A percentile compares a stretch with the other conserved stretches of the same genome.
Evolutionary conservation across 2,113 vertebrate genomes (phyloP).

Genomic region (Ciconia stormi): DNA sequence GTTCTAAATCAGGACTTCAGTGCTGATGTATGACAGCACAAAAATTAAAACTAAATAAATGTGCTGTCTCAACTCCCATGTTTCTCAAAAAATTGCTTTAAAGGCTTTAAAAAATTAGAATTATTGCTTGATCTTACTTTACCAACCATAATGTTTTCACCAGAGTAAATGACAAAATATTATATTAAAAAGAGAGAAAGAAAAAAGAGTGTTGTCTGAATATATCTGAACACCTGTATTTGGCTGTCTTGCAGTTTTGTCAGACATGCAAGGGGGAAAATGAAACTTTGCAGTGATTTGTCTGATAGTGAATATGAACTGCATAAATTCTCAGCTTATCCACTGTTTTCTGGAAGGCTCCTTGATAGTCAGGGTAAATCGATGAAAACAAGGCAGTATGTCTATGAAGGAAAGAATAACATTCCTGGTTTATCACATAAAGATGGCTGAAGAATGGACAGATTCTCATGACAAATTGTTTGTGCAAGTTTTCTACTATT

Average conservation of each 20-base stretch:
- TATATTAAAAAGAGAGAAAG: not conserved
- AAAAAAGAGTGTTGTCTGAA: slow-evolving; percentile 49
- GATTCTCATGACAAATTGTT: not conserved
- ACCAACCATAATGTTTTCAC: slow-evolving; percentile 54
- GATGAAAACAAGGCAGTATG: not conserved
- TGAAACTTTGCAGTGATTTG: slow-evolving; percentile 61
- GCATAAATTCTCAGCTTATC: slow-evolving; percentile 38
- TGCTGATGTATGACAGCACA: slow-evolving; percentile 78
- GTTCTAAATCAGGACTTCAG: slow-evolving; percentile 81
- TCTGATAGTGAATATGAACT: slow-evolving; percentile 50
- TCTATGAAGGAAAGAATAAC: not conserved
- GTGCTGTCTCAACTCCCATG: slow-evolving; percentile 75
- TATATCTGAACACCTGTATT: slow-evolving; percentile 72
- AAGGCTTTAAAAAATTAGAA: slow-evolving; percentile 54
- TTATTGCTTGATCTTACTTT: slow-evolving; percentile 64
- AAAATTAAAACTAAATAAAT: slow-evolving; percentile 84
- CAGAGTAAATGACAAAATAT: slow-evolving; percentile 56
- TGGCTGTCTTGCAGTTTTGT: slow-evolving; percentile 64
- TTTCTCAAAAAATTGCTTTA: slow-evolving; percentile 64
- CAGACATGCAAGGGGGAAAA: slow-evolving; percentile 53
- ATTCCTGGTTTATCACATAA: not conserved
- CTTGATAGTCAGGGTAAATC: not conserved
- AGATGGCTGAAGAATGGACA: not conserved
- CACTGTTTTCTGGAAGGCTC: not conserved
- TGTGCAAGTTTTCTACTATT: not conserved